A percentile compares a stretch with the other conserved stretches of the same genome.
phyloP scores from a whole-genome alignment of 1,140 invertebrate genomes.

The Diorhabda carinulata region DNA sequence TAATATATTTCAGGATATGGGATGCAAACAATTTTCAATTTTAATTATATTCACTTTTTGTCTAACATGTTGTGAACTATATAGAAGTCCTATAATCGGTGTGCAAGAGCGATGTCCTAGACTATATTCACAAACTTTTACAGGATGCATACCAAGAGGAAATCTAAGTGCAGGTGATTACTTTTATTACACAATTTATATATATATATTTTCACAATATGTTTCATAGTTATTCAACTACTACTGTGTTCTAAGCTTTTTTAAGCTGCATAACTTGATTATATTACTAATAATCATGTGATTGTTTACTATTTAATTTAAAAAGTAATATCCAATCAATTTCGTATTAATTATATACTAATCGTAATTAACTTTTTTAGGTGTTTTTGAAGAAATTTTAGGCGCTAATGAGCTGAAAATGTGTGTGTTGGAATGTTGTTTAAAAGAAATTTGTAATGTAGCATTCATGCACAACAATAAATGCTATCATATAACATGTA shows the following conservation, averaged over 20 bases:
- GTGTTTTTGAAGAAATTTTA: conserved; percentile 57
- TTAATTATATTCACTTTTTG: conserved; percentile 4
- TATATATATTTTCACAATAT: no score
- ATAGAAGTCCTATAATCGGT: not conserved
- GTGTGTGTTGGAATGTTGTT: conserved; percentile 73
- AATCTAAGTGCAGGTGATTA: conserved; percentile 40
- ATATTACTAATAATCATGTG: no score
- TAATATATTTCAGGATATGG: not conserved
- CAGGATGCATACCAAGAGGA: conserved; percentile 39
- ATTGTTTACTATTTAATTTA: no score
- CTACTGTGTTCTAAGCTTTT: no score
- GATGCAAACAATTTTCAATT: not conserved
- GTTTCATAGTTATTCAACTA: no score
- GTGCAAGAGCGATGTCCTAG: conserved; percentile 32
- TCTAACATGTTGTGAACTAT: conserved; percentile 9
- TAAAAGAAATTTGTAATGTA: conserved; percentile 65
- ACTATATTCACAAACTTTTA: conserved; percentile 37
- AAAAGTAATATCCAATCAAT: no score
- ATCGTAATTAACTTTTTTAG: conserved; percentile 37
- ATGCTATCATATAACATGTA: conserved; percentile 74
- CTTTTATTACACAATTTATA: not conserved
- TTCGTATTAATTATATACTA: not conserved
- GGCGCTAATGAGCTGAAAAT: conserved; percentile 55
- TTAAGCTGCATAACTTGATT: no score
- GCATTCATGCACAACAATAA: conserved; percentile 70